These are phyloP conservation scores for Dendropsophus ebraccatus DNA, from an alignment of 2,113 vertebrate species.

Conservation along the genomic window DNA sequence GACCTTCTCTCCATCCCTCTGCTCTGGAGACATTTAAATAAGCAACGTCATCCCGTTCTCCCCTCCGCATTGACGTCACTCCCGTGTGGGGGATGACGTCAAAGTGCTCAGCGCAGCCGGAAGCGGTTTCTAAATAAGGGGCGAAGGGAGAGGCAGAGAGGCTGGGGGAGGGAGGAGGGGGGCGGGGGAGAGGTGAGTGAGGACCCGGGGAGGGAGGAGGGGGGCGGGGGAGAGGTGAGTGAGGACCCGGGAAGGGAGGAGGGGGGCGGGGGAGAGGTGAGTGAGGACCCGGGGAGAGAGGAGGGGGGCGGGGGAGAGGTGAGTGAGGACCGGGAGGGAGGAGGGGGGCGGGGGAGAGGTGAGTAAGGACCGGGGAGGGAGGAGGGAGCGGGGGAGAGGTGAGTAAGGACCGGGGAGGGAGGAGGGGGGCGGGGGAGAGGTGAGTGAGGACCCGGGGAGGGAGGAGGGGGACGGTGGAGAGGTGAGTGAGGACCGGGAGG, in stretches of 20 bases:
- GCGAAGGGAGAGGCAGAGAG: constrained; percentile 18
- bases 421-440: constrained; percentile 11
- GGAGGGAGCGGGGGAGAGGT: not conserved
- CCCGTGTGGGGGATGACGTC: constrained; percentile 55
- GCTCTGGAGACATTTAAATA: constrained; percentile 54
- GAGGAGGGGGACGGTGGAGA: not conserved
- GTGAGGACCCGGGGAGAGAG: not conserved
- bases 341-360: constrained; percentile 9
- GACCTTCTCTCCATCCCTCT: constrained; percentile 53
- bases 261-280: too few species aligned
- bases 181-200: too few species aligned
- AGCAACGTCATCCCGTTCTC: constrained; percentile 52
- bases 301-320: constrained; percentile 2
- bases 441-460: not conserved
- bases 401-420: not conserved
- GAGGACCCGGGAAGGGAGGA: not conserved
- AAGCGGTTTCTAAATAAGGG: constrained; percentile 55
- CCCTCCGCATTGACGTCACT: constrained; percentile 57
- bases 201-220: not conserved
- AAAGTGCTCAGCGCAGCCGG: constrained; percentile 53
- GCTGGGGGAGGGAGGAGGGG: not conserved
- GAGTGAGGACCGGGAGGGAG: not conserved
- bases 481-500: too few species aligned
- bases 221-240: too few species aligned
- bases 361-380: not conserved